Evolutionary conservation across 2,888 invertebrate genomes (phyloP), one percentile per base, ranked within the genome.

Genomic region (Drosophila kanekoi): DNA sequence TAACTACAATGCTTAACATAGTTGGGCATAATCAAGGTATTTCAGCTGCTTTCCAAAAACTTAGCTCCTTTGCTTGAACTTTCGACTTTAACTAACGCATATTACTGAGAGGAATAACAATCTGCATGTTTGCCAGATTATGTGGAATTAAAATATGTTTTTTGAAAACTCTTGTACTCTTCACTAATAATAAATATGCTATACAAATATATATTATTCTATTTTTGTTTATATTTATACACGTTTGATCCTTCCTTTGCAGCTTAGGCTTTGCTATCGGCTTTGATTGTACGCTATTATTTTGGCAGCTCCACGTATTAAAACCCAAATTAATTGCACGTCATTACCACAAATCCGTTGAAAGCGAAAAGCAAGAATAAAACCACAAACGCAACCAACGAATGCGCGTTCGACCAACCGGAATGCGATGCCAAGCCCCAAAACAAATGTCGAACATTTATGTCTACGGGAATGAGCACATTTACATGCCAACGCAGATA

Each of bases 261-360:
- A 28, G 28, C 14, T 13, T n/a, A 13, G 13, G 16, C 23, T 23
- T 37, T 33, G 14, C 10, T 10, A 16, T 10, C 35, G 16, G 38
- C 23, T 11, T 35, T 48, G 10, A 44, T 43, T 72, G 53, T 44
- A 9, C 40, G 40, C 14, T 49, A 8, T 43, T 20, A 49, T 32
- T 49, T 9, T 5, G 9, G 33, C 33, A 8, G 20, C 16, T 28
- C 13, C 37, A 14, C 8, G 44, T 14, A 63, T 84, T 57, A 68
- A 79, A 79, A 85, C 57, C 49, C 63, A 81, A 79, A 79, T 82
- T 87, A 87, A 83, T 86, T 86, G 86, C 74, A 67, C 56, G 71
- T 79, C 83, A 86, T 82, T 82, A 79, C 62, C 80, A 68, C 81
- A 79, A 85, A 85, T 73, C 69, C 44, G 70, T 23, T 65, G 70